Conservation (phyloP, 2,113 vertebrate species). For the Esox niger region DNA sequence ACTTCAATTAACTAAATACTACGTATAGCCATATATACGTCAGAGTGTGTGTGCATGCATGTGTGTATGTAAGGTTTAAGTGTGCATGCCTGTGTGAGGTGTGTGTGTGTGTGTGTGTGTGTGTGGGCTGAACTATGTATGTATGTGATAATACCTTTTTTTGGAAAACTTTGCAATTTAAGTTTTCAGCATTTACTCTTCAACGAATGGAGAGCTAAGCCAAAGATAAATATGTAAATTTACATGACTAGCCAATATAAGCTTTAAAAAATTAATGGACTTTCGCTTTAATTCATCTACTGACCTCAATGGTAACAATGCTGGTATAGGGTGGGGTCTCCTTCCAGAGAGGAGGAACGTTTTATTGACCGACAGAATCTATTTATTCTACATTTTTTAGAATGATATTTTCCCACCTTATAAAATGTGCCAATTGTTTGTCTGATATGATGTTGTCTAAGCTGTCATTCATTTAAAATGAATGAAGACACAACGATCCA, state of each 20-base stretch:
- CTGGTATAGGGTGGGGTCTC: slow-evolving; percentile 9
- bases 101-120: slow-evolving; percentile 2
- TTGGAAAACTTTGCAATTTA: slow-evolving; percentile 64
- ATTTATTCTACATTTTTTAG: not conserved
- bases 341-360: not conserved
- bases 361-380: not conserved
- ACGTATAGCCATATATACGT: slow-evolving; percentile 30
- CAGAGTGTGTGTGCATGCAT: slow-evolving; percentile 10
- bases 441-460: too few relatives aligned
- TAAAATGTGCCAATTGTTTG: too few relatives aligned
- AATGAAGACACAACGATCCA: too few relatives aligned
- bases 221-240: slow-evolving; percentile 71
- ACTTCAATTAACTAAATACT: slow-evolving; percentile 97
- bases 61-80: not conserved
- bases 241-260: slow-evolving; percentile 45
- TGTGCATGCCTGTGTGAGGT: slow-evolving; percentile 3
- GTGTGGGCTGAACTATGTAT: not conserved
- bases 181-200: slow-evolving; percentile 66
- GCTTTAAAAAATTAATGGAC: slow-evolving; percentile 64
- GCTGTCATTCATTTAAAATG: too few relatives aligned
- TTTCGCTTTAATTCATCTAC: slow-evolving; percentile 59
- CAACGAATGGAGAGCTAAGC: slow-evolving; percentile 58
- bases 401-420: too few relatives aligned
- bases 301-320: slow-evolving; percentile 44
- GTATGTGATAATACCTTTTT: slow-evolving; percentile 56